A percentile compares a stretch with the other conserved stretches of the same genome.
Conservation (phyloP, 2,888 invertebrate species). For the Notodonta dromedarius region DNA sequence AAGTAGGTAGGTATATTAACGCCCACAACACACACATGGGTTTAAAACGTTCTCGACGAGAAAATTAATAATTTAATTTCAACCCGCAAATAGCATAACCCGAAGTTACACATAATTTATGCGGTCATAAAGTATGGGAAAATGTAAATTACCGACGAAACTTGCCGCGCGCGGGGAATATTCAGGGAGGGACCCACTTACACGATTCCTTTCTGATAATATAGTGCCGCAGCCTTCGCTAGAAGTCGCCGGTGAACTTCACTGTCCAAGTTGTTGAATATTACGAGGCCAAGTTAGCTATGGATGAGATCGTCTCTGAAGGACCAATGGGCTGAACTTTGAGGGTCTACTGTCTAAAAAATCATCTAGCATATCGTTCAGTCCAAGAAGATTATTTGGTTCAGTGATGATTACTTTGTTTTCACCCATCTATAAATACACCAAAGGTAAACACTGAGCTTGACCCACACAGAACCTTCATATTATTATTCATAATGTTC, state of each 20-base stretch:
- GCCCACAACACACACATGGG: no score
- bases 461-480: constrained; percentile 27
- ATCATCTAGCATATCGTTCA: no score
- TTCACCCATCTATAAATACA: no score
- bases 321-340: no score
- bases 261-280: background rate
- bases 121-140: constrained; percentile 26
- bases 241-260: constrained; percentile 17
- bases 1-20: no score
- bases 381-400: no score
- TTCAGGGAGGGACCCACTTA: constrained; percentile 27
- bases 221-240: constrained; percentile 39
- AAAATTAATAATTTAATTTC: constrained; percentile 2
- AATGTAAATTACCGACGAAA: constrained; percentile 32
- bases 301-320: no score
- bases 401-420: no score
- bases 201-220: constrained; percentile 33
- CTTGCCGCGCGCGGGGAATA: constrained; percentile 24
- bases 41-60: background rate
- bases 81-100: background rate
- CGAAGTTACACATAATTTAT: constrained; percentile 20
- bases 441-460: no score
- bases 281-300: background rate
- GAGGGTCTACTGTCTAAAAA: no score
- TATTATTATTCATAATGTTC: constrained; percentile 8